A percentile compares a stretch with the other conserved stretches of the same genome.
phyloP scores from a whole-genome alignment of 2,888 invertebrate genomes.

The Rhodophaea formosa region DNA sequence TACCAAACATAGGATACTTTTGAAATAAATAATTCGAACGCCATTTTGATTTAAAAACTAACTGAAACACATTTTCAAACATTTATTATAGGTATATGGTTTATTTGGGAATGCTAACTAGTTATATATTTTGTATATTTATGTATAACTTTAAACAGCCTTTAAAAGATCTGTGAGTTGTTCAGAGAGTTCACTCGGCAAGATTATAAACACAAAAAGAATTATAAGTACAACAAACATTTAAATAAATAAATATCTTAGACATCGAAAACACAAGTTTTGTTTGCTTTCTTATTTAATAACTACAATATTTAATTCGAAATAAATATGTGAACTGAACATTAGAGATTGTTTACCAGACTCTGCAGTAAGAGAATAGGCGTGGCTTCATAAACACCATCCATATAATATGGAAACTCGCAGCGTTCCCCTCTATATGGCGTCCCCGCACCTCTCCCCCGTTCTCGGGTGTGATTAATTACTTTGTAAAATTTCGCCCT shows the following conservation, averaged over 20 bases:
- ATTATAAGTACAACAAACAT: neutral
- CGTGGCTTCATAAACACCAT: too few species aligned
- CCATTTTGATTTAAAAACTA: too few species aligned
- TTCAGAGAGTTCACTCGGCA: neutral
- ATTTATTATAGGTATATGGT: neutral
- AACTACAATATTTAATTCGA: neutral
- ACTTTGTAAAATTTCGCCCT: too few species aligned
- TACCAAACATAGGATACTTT: too few species aligned
- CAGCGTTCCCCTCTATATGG: too few species aligned
- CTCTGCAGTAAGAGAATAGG: too few species aligned
- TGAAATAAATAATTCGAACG: too few species aligned
- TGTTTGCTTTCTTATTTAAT: constrained; percentile 3
- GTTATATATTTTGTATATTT: neutral
- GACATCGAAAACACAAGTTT: neutral
- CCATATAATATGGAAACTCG: too few species aligned
- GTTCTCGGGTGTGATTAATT: too few species aligned
- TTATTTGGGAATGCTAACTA: neutral
- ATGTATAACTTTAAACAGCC: neutral
- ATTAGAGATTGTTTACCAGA: neutral
- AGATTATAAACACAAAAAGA: neutral
- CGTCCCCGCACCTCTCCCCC: too few species aligned
- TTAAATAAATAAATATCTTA: constrained; percentile 3
- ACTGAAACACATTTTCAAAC: too few species aligned
- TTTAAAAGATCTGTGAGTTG: neutral
- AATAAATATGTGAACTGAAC: neutral